Evolutionary conservation across 2,113 vertebrate species (phyloP).

Genomic region (Egretta garzetta): DNA sequence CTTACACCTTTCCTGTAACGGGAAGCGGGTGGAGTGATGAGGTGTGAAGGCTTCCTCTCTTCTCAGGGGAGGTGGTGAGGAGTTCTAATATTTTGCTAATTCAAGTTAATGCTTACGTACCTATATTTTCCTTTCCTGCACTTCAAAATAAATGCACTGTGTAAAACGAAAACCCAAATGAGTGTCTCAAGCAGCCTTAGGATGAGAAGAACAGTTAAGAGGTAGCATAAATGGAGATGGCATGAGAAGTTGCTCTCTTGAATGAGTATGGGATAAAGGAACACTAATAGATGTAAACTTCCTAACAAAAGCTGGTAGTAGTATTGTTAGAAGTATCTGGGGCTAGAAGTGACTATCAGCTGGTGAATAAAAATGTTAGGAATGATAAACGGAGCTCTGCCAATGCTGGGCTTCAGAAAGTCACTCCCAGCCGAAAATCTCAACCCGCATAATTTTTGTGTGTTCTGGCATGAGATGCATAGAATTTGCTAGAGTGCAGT

Average conservation of each 20-base stretch:
- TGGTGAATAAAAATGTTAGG: neutral
- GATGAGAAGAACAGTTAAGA: neutral
- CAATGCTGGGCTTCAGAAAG: neutral
- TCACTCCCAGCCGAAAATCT: neutral
- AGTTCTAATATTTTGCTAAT: neutral
- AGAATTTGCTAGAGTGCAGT: neutral
- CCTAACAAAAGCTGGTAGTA: neutral
- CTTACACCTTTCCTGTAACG: neutral
- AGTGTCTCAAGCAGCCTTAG: neutral
- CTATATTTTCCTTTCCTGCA: neutral
- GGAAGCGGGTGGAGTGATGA: neutral
- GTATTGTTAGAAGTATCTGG: neutral
- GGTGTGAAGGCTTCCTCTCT: neutral
- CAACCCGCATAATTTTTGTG: neutral
- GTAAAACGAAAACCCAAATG: neutral
- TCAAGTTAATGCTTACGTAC: neutral
- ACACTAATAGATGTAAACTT: neutral
- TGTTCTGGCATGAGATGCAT: neutral
- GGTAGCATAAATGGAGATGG: neutral
- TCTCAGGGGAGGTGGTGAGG: neutral
- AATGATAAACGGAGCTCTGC: neutral
- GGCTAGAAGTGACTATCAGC: neutral
- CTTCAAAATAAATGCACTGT: neutral
- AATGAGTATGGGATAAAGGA: neutral
- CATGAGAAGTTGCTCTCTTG: neutral